Evolutionary conservation across 2,113 vertebrate genomes (phyloP).

Genomic region (Onychorhynchus coronatus): DNA sequence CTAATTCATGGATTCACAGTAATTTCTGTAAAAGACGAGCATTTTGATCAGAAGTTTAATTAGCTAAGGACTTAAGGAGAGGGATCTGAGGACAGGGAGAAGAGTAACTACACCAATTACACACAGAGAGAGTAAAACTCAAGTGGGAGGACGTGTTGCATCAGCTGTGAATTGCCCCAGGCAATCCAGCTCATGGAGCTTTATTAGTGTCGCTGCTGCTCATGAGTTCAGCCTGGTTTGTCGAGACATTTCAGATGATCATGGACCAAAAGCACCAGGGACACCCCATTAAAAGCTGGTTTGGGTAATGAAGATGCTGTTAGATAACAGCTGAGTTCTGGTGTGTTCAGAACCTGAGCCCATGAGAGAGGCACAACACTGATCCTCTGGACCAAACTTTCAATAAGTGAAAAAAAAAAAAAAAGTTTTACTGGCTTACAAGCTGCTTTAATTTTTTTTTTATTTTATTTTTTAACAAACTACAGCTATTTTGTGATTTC

Average conservation of each 20-base stretch:
- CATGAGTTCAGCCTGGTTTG: not conserved
- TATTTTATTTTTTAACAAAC: not conserved
- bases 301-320: not conserved
- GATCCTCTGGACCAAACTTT: not conserved
- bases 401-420: accelerated
- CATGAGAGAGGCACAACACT: accelerated
- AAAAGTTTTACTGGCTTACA: not conserved
- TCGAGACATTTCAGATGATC: accelerated
- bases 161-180: not conserved
- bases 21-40: not conserved
- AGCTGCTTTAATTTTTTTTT: not conserved
- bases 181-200: not conserved
- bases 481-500: not conserved
- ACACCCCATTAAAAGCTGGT: not conserved
- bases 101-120: not conserved
- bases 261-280: not conserved
- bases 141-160: not conserved
- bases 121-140: not conserved
- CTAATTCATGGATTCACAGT: not conserved
- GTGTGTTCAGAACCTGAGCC: not conserved
- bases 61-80: not conserved
- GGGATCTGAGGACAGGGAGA: not conserved
- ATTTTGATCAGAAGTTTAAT: not conserved
- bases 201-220: not conserved
- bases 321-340: not conserved